Evolutionary conservation across 2,888 invertebrate species (phyloP), one percentile per base, ranked within the genome.

Genomic region (Mycalesis mineus): DNA sequence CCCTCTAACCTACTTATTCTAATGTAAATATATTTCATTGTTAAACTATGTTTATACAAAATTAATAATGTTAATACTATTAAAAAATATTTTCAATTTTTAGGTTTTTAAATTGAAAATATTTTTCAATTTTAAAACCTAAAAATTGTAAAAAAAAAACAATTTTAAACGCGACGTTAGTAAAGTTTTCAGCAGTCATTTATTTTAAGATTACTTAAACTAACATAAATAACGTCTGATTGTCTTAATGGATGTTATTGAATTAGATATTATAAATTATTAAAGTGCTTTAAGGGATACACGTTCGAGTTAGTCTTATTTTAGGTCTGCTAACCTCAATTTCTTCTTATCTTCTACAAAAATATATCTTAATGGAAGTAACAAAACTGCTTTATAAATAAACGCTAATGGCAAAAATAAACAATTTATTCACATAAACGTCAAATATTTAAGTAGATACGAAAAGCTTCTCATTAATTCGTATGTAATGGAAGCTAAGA

Each of bases 361-460:
- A 50, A 55, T 53, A 51, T 56, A 52, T 60, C 61, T 60, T 64
- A 65, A 64, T 61, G 65, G 62, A 55, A 56, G 64, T 53, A 54
- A 56, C 60, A 51, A 39, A 40, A 48, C 8, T 15, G 9, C 28
- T 22, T 6, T 22, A 17, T 41, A 33, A 22, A 66, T 58, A 65
- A 63, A 60, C 55, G 57, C 61, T 50, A 50, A 50, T 50, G 50
- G 39, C 6, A 29, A 39, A 28, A 40, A 40, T 40, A 50, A 29
- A 50, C 36, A n/a, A 49, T 29, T 29, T 39, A 14, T 29, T 39
- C 4, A 37, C 5, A 22, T 8, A n/a, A 22, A 39, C 22, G 22
- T 22, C 22, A 22, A 22, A 22, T 22, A 22, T 5, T 22, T 4
- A 22, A 5, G 22, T 22, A 22, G 2, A 22, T 22, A 22, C 22